Evolutionary conservation across 2,888 invertebrate species (phyloP).

Genomic region (Tridacna gigas): DNA sequence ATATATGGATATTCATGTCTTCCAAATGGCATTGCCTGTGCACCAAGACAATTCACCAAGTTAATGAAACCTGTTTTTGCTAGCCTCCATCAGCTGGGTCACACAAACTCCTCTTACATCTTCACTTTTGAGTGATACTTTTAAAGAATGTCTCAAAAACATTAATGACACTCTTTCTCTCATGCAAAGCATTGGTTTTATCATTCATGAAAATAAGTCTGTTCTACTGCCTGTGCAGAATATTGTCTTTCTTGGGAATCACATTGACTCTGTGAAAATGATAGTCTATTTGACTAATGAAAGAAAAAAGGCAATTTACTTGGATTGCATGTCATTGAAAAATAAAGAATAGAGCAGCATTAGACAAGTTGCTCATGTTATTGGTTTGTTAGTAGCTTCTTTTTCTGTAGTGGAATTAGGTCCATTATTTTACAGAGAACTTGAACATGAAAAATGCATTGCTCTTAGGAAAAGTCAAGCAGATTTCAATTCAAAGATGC

Average conservation of each 20-base stretch:
- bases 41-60: conserved; percentile 56
- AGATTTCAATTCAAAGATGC: conserved; percentile 6
- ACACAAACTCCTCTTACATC: conserved; percentile 2
- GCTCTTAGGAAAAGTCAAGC: not conserved
- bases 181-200: not conserved
- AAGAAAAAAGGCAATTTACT: not conserved
- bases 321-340: not conserved
- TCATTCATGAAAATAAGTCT: conserved; percentile 41
- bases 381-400: conserved; percentile 32
- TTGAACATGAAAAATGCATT: conserved; percentile 21
- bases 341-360: not conserved
- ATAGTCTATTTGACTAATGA: conserved; percentile 47
- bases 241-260: conserved; percentile 46
- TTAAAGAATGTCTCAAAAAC: not conserved
- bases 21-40: conserved; percentile 60
- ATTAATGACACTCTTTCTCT: not conserved
- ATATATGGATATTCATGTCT: conserved; percentile 57
- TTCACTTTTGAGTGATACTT: not conserved
- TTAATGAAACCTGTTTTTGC: conserved; percentile 67
- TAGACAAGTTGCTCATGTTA: conserved; percentile 22
- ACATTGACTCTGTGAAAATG: conserved; percentile 58
- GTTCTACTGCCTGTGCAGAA: conserved; percentile 41
- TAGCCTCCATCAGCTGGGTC: conserved; percentile 44
- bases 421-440: conserved; percentile 26
- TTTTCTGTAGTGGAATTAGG: conserved; percentile 30